Percentiles rank a stretch among this genome's conserved stretches.
phyloP scores from a whole-genome alignment of 1,140 invertebrate genomes.

The Tribolium madens region DNA sequence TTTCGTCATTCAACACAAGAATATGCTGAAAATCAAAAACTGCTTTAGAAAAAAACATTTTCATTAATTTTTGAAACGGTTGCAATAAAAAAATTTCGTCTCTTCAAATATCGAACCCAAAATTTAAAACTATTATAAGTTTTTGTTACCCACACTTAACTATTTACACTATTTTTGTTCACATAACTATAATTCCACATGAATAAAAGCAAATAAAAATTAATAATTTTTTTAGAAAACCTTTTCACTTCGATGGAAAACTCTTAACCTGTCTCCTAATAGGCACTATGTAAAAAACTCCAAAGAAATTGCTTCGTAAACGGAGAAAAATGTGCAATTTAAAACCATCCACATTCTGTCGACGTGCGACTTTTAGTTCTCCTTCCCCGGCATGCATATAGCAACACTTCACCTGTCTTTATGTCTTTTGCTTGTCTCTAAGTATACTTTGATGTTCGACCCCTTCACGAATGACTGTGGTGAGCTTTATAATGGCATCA shows the following conservation, averaged over 20 bases:
- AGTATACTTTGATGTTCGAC: conserved; percentile 11
- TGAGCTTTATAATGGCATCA: conserved; percentile 40
- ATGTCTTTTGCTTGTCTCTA: neutral
- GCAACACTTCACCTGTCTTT: neutral
- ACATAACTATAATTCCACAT: no score
- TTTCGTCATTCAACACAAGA: neutral
- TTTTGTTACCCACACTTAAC: neutral
- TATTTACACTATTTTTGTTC: no score
- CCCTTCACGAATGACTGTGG: conserved; percentile 33
- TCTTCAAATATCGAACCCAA: no score
- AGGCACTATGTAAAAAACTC: neutral
- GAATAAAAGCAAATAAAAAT: no score
- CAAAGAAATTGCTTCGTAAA: neutral
- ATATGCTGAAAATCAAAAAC: neutral
- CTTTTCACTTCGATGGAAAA: neutral
- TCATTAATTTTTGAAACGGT: neutral
- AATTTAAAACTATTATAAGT: neutral
- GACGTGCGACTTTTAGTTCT: neutral
- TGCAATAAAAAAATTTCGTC: neutral
- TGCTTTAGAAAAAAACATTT: neutral
- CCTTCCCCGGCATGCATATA: neutral
- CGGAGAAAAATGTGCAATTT: neutral
- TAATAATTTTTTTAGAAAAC: neutral
- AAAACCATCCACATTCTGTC: neutral
- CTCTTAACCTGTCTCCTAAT: neutral